Evolutionary conservation across 2,113 vertebrate species (phyloP).

Genomic region (Cichladusa arquata): DNA sequence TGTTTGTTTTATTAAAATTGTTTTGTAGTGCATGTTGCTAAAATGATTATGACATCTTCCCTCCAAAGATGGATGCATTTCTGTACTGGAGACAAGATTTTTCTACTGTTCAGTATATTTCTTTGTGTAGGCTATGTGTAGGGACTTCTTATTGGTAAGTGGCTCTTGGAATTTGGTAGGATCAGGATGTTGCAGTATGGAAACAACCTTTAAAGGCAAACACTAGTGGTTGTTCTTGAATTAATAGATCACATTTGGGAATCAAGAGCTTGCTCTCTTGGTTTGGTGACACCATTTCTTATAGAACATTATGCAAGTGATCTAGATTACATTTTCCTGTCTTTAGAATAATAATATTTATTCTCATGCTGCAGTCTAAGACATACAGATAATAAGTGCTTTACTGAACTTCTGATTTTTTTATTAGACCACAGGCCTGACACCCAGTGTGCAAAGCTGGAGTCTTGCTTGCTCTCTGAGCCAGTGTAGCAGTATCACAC

Average conservation of each 20-base stretch:
- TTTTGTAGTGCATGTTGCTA: neutral
- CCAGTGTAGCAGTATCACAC: neutral
- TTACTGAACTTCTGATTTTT: neutral
- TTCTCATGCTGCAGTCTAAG: neutral
- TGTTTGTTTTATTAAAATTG: constrained; percentile 10
- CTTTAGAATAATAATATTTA: neutral
- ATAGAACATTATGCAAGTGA: neutral
- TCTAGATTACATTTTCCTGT: neutral
- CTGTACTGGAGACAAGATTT: neutral
- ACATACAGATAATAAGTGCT: neutral
- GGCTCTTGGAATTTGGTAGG: neutral
- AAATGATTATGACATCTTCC: neutral
- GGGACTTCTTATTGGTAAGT: neutral
- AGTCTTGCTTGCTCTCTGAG: neutral
- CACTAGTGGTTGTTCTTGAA: neutral
- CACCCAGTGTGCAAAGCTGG: neutral
- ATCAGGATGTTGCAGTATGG: neutral
- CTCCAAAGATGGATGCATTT: neutral
- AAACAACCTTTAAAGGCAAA: neutral
- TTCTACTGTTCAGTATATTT: neutral
- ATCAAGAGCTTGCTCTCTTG: neutral
- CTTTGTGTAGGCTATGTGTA: neutral
- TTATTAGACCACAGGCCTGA: neutral
- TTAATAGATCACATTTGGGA: neutral
- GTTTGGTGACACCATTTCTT: neutral